Base-by-base conservation (phyloP, 2,113 vertebrate species). In the Montifringilla adamsi region DNA sequence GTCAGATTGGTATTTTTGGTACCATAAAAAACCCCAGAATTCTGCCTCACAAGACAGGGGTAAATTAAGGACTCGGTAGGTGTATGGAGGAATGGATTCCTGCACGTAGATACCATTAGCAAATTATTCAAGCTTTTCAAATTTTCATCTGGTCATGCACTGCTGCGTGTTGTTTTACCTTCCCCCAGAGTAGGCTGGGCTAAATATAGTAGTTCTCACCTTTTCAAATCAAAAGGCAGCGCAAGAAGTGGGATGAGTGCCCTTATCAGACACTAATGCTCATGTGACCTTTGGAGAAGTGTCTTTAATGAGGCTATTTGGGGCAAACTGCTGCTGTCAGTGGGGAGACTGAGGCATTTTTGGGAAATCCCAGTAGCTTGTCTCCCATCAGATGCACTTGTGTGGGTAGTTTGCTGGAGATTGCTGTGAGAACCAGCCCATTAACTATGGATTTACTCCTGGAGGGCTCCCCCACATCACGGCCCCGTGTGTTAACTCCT, bases 151-250 rank as follows among this genome's bases (percentile, higher is more conserved):
- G 10, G 66, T 69, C 35, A 41, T 0, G 0, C 39, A 44, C 22
- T 23, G 56, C 16, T 58, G 43, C 0, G 0, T 26, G 5, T 87
- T 26, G 22, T 69, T 56, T 47, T 49, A 43, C 37, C 35, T 44
- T 74, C 37, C 47, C 67, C n/a, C n/a, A 24, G 53, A 94, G 77
- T 0, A 86, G 46, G 43, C 55, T 63, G 66, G 18, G 37, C 28
- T 81, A 74, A 87, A 73, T 79, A 28, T 31, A 73, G 37, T 23
- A 37, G 10, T 73, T 90, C 91, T 90, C 35, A 35, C 37, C 70
- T 82, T 66, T 70, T 79, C 33, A 17, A 74, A 73, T 31, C 23
- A 78, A 76, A 88, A 88, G 56, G 24, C 80, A 73, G 53, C 0
- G 0, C 47, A 49, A 58, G 35, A 31, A 47, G 43, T 10, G 14